Conservation (phyloP, 2,113 vertebrate genomes). For the Macheiramphus alcinus region DNA sequence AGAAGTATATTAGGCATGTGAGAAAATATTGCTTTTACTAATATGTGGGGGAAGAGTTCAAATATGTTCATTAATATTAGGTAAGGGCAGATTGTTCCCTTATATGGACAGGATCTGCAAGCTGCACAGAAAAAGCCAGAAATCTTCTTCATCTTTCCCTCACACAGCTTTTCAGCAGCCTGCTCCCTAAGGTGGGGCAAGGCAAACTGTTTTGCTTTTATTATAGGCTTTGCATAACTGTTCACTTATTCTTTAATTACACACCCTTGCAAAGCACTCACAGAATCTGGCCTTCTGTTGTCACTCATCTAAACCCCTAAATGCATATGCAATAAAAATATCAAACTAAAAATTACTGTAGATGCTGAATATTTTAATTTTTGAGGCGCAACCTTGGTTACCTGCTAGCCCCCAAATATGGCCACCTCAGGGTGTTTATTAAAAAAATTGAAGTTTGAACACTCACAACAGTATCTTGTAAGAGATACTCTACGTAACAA, state of each 20-base stretch:
- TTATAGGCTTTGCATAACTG: neutral
- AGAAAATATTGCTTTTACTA: neutral
- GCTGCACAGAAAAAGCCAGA: neutral
- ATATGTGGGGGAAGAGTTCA: neutral
- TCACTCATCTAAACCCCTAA: neutral
- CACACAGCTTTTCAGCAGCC: neutral
- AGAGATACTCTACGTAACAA: neutral
- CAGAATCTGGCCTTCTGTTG: neutral
- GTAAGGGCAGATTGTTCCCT: neutral
- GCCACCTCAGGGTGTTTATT: accelerated
- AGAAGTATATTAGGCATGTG: neutral
- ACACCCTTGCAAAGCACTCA: neutral
- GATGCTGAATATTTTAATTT: neutral
- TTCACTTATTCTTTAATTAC: neutral
- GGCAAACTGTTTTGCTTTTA: neutral
- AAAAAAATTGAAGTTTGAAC: neutral
- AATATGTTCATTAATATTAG: neutral
- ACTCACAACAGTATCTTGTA: neutral
- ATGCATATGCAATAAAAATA: neutral
- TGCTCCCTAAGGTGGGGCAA: neutral
- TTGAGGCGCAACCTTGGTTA: neutral
- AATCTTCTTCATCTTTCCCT: neutral
- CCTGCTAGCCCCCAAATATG: accelerated
- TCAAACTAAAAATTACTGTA: neutral
- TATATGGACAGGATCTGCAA: neutral